Base-by-base conservation (phyloP, 2,888 invertebrate species). In the Saturnia japonica region DNA sequence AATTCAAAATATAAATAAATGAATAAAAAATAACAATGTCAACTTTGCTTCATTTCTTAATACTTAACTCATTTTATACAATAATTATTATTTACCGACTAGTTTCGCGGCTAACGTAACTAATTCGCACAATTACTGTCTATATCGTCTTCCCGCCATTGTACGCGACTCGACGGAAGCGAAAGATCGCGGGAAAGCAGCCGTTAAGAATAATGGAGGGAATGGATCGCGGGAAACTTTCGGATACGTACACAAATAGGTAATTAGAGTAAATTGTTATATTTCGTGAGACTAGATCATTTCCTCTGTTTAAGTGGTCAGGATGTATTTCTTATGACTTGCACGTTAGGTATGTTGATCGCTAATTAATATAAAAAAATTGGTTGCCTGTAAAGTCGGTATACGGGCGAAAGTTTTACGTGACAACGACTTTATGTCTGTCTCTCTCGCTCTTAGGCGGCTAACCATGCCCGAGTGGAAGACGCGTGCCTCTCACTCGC, bases 141-240 rank as follows among this genome's bases (percentile, higher is more conserved):
- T 54, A 6, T 34, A 1, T 7, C 22, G 16, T 22, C 69, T 72
- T 72, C 72, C 72, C 72, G 72, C 43, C 67, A 71, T 67, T 74
- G 66, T 69, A 40, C 75, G 68, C 72, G 64, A 40, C 75, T 67
- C 72, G 64, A 69, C 75, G 75, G 76, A 75, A 73, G 73, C 69
- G 72, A 68, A 69, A 74, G 74, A 82, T 77, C 78, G 80, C 80
- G 78, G 78, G 78, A 80, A 82, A 79, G 11, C 51, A 68, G 40
- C 51, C 28, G 51, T 60, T 40, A 40, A 64, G 64, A 64, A 60
- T 64, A 64, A 40, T 40, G 19, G 64, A 40, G 64, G 64, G 64
- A 64, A 64, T 4, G 19, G n/a, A 64, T 19, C 47, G 68, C 68
- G 64, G 40, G 40, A 34, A 47, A 47, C 68, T 34, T 54, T 54